These are phyloP conservation scores for Eledone cirrhosa DNA, from an alignment of 2,888 invertebrate species.

Conservation along the genomic window DNA sequence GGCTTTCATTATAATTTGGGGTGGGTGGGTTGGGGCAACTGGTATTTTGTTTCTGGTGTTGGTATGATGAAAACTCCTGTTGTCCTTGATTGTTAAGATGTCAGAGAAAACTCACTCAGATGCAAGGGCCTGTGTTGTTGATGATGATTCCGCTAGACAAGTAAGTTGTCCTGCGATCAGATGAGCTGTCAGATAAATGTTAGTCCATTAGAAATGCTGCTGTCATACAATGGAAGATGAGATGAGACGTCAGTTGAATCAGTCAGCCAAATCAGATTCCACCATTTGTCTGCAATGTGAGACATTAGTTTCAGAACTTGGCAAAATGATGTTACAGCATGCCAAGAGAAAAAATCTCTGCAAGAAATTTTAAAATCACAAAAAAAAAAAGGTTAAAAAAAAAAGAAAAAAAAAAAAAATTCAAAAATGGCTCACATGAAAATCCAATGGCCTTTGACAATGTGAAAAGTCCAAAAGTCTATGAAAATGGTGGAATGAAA, in stretches of 20 bases:
- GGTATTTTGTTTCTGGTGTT: not conserved
- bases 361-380: not conserved
- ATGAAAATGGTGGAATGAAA: not conserved
- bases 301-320: not conserved
- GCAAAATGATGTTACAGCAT: not conserved
- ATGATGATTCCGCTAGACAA: not conserved
- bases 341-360: not conserved
- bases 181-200: no score
- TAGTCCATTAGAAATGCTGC: not conserved
- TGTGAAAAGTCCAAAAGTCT: not conserved
- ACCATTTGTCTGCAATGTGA: not conserved
- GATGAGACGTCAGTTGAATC: not conserved
- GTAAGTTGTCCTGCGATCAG: no score
- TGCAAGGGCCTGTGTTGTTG: not conserved
- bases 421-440: not conserved
- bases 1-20: slow-evolving; percentile 1
- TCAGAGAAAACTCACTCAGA: not conserved
- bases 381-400: not conserved
- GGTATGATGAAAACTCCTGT: not conserved
- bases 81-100: not conserved
- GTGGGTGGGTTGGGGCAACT: not conserved
- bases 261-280: slow-evolving; percentile 1
- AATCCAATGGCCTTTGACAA: slow-evolving; percentile 16
- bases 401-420: not conserved
- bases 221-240: not conserved